Base-by-base conservation (phyloP, 2,797 vertebrate genomes). In the Takifugu rubripes region DNA sequence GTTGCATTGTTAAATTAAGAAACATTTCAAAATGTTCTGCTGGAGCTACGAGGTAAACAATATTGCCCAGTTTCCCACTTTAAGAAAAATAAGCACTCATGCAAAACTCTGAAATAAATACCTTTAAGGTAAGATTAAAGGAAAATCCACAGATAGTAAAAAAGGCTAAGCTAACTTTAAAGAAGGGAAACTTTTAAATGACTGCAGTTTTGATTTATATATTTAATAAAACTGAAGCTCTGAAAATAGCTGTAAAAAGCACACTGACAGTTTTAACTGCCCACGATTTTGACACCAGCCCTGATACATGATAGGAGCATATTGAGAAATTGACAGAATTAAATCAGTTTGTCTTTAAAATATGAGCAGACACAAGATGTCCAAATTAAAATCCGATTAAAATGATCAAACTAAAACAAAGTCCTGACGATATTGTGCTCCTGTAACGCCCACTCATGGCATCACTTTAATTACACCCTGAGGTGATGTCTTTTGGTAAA, bases 331-430 rank as follows among this genome's bases (percentile, higher is more conserved):
- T 2, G 3, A 56, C 16, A 2, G 12, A 29, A 27, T 45, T 25
- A n/a, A 69, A 54, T 24, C 36, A 55, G 10, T 14, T 40, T 3
- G 2, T 40, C 36, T 52, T 31, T 54, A 59, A 58, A 66, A 52
- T 50, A 12, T 21, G 24, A n/a, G 5, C 10, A 51, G 49, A 36
- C 25, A 55, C 9, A 44, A 1, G 1, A 10, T 51, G n/a, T 31
- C 11, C 24, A 3, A 70, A 73, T 63, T 52, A 54, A 75, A 68
- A 25, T 31, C 25, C 10, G 16, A 66, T 47, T 64, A 61, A 60
- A 68, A 69, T 14, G 10, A 47, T 50, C 1, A 49, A 72, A 66
- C 2, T 44, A 67, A 78, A 64, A 49, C 24, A 44, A 44, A 52
- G 6, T 11, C 27, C 1, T 24, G 15, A n/a, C n/a, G n/a, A 31